Conservation (phyloP, 1,140 invertebrate species). For the Lordiphosa clarofinis region DNA sequence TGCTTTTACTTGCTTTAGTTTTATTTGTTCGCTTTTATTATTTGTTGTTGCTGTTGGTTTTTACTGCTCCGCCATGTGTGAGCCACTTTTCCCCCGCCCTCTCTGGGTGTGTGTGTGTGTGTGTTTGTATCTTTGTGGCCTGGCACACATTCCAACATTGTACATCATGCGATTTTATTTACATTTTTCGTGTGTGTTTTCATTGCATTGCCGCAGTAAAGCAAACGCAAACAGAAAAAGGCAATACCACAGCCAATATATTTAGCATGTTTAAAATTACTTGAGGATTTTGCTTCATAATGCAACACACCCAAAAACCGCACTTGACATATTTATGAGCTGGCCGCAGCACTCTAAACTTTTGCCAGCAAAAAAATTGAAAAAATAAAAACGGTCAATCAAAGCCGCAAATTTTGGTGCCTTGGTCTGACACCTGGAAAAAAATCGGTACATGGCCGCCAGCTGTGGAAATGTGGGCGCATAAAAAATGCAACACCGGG, state of each 20-base stretch:
- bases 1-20: conserved; percentile 66
- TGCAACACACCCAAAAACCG: conserved; percentile 25
- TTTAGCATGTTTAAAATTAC: conserved; percentile 58
- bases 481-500: conserved; percentile 64
- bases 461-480: conserved; percentile 70
- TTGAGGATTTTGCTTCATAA: conserved; percentile 52
- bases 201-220: conserved; percentile 69
- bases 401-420: conserved; percentile 12
- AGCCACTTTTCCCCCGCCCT: not conserved
- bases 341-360: conserved; percentile 64
- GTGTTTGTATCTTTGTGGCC: conserved; percentile 41
- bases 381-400: conserved; percentile 17
- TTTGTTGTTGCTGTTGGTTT: conserved; percentile 64
- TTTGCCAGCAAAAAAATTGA: conserved; percentile 5
- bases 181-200: conserved; percentile 65
- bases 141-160: conserved; percentile 46
- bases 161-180: conserved; percentile 59
- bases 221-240: conserved; percentile 42
- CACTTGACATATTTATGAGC: conserved; percentile 68
- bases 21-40: conserved; percentile 65
- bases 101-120: conserved; percentile 22
- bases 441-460: conserved; percentile 44
- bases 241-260: conserved; percentile 9
- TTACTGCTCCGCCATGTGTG: conserved; percentile 41
- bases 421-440: conserved; percentile 8